These are phyloP conservation scores for Paraescarpia echinospica DNA, from an alignment of 1,140 invertebrate genomes.

Conservation along the genomic window DNA sequence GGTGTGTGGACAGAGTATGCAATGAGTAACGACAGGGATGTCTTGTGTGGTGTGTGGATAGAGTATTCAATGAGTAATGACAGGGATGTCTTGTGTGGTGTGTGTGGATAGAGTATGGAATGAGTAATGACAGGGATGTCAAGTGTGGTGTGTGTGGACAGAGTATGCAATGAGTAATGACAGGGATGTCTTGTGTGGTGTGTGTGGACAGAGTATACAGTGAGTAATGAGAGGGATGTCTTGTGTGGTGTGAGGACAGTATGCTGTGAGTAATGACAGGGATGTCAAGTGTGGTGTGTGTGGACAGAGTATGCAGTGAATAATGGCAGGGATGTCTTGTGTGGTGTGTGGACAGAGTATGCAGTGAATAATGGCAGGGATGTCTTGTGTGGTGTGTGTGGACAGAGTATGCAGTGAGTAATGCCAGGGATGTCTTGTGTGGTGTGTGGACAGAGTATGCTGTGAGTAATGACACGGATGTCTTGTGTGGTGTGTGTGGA, in stretches of 20 bases:
- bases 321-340: not conserved
- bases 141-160: not conserved
- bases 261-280: not conserved
- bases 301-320: not conserved
- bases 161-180: not conserved
- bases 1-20: not conserved
- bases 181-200: not conserved
- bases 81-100: not conserved
- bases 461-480: not conserved
- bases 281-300: slow-evolving; percentile 1
- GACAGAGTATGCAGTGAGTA: not conserved
- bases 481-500: not conserved
- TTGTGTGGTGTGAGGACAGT: not conserved
- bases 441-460: not conserved
- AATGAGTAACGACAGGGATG: not conserved
- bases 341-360: not conserved
- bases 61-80: not conserved
- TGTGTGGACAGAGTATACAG: not conserved
- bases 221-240: not conserved
- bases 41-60: not conserved
- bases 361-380: not conserved
- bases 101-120: not conserved
- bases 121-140: not conserved
- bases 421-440: not conserved
- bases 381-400: not conserved